Evolutionary conservation across 53 echinoderm and acorn worm species (phyloP).

Genomic region (Henricia sp.): DNA sequence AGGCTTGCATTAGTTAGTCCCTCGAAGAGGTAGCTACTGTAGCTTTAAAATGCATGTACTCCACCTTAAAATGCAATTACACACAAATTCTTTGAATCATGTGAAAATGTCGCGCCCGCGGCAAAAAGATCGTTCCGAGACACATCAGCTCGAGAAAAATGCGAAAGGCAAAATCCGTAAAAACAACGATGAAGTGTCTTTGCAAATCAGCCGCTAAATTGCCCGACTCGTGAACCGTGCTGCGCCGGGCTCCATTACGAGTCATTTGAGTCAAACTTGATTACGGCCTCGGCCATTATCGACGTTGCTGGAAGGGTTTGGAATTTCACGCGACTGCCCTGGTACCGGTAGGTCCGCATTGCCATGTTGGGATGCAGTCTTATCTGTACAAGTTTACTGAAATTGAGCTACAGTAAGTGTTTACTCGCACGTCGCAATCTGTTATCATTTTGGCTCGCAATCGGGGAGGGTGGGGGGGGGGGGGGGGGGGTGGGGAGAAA

Average conservation of each 20-base stretch:
- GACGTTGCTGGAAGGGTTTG: constrained; percentile 28
- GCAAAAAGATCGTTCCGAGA: no score
- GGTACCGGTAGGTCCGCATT: not conserved
- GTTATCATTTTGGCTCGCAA: no score
- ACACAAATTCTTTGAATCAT: no score
- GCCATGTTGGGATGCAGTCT: not conserved
- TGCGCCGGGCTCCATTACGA: constrained; percentile 17
- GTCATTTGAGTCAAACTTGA: constrained; percentile 46
- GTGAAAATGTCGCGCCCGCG: no score
- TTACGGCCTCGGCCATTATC: constrained; percentile 28
- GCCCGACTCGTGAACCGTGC: not conserved
- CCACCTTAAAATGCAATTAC: no score
- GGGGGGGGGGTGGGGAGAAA: no score
- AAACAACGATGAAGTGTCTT: constrained; percentile 1
- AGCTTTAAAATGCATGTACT: no score
- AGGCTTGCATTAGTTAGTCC: no score
- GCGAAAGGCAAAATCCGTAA: not conserved
- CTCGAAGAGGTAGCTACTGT: no score
- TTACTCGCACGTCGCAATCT: no score
- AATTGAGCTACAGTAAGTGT: constrained; percentile 2
- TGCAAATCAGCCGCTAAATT: constrained; percentile 12
- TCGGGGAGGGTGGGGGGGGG: no score
- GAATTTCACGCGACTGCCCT: not conserved
- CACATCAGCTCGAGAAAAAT: no score
- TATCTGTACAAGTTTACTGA: constrained; percentile 11